These are phyloP conservation scores for Lamprotornis superbus DNA, from an alignment of 2,113 vertebrate species.

Conservation along the genomic window DNA sequence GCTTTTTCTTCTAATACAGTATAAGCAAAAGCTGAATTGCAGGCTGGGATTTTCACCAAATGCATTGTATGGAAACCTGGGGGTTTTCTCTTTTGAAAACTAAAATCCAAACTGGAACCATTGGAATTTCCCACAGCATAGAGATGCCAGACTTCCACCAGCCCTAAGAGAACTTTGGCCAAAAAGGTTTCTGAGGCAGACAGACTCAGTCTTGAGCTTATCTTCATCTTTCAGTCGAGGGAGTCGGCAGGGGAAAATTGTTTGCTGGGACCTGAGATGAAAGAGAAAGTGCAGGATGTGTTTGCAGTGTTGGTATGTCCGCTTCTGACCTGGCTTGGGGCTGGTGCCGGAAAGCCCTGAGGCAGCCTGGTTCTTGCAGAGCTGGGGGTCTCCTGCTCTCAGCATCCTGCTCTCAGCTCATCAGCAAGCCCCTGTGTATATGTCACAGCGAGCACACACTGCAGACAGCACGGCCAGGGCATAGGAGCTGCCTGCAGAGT, in stretches of 20 bases:
- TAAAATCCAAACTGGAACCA: not conserved
- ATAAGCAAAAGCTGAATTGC: not conserved
- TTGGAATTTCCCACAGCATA: not conserved
- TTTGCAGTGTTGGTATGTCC: rapidly evolving
- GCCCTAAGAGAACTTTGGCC: not conserved
- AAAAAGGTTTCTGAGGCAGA: not conserved
- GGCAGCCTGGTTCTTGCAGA: no score
- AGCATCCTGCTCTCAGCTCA: not conserved
- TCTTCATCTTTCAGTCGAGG: not conserved
- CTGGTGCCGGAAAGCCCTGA: rapidly evolving
- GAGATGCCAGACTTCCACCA: not conserved
- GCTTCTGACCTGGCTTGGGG: not conserved
- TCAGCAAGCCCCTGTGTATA: rapidly evolving
- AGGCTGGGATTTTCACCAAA: not conserved
- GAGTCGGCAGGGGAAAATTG: not conserved
- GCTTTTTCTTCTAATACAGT: not conserved
- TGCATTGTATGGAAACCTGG: not conserved
- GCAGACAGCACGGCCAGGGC: not conserved
- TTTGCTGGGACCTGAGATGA: not conserved
- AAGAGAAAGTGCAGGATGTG: constrained; percentile 22
- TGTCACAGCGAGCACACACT: rapidly evolving
- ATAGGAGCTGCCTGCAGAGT: not conserved
- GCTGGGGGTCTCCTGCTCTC: not conserved
- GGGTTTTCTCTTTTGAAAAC: not conserved
- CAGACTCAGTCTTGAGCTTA: not conserved